Percentiles rank a stretch among this genome's conserved stretches.
phyloP scores from a whole-genome alignment of 2,113 vertebrate species.

The Coptodon bakossiorum region DNA sequence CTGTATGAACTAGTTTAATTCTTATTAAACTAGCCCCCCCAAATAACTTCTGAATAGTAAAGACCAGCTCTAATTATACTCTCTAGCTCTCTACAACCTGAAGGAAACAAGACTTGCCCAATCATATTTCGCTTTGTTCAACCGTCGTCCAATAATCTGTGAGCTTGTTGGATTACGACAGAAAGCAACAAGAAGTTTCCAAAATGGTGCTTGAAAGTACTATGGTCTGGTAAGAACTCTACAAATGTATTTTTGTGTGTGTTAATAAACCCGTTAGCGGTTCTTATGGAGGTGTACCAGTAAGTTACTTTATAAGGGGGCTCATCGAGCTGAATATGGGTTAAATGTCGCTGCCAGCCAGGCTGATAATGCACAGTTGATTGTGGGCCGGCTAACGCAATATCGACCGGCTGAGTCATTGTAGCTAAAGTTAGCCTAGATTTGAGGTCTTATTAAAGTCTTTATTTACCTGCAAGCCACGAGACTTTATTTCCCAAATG shows the following conservation, averaged over 20 bases:
- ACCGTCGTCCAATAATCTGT: slow-evolving; percentile 44
- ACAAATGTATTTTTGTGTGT: background rate
- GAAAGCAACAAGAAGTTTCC: slow-evolving; percentile 67
- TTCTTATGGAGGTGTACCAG: background rate
- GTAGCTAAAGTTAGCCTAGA: slow-evolving; percentile 17
- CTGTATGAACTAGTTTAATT: background rate
- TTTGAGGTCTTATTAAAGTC: background rate
- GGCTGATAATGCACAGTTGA: background rate
- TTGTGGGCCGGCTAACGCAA: background rate
- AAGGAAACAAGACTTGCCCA: background rate
- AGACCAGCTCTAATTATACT: background rate
- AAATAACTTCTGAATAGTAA: background rate
- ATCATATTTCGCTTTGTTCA: slow-evolving; percentile 31
- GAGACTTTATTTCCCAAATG: background rate
- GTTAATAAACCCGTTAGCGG: background rate
- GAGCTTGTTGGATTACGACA: slow-evolving; percentile 5
- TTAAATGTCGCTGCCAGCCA: background rate
- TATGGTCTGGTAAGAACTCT: slow-evolving; percentile 88
- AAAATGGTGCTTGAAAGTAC: slow-evolving; percentile 96
- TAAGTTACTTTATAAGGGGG: background rate
- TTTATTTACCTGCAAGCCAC: background rate
- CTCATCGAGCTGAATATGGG: background rate
- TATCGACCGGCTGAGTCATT: slow-evolving; percentile 63
- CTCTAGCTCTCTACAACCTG: background rate
- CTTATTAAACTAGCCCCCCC: background rate